phyloP scores from a whole-genome alignment of 2,797 vertebrate genomes.

The Anguilla anguilla region DNA sequence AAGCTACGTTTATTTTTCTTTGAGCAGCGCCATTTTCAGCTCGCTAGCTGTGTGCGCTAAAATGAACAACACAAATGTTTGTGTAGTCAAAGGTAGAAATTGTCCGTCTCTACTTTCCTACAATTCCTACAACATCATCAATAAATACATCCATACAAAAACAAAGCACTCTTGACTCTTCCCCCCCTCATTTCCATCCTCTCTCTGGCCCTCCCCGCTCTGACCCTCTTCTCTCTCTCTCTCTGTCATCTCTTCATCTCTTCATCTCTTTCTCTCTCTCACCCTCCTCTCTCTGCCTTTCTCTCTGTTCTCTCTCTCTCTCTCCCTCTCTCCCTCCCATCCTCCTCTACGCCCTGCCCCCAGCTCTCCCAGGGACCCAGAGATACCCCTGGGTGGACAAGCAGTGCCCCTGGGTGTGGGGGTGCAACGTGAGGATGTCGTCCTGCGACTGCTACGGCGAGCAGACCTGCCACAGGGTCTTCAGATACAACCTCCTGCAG shows the following conservation, averaged over 20 bases:
- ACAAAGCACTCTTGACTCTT: background rate
- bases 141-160: background rate
- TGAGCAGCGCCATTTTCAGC: no score
- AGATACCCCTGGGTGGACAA: background rate
- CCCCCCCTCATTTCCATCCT: no score
- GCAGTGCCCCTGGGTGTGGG: slow-evolving; percentile 32
- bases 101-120: no score
- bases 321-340: background rate
- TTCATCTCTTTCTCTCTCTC: background rate
- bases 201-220: no score
- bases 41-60: no score
- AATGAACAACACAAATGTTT: no score
- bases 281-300: no score
- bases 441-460: slow-evolving; percentile 31
- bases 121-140: background rate
- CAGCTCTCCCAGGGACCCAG: slow-evolving; percentile 14
- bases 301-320: no score
- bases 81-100: no score
- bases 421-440: slow-evolving; percentile 28
- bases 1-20: no score
- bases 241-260: background rate
- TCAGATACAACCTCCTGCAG: slow-evolving; percentile 10
- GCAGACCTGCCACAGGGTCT: slow-evolving; percentile 27
- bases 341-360: background rate
- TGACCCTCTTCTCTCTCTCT: background rate